Base-by-base conservation (phyloP, 2,888 invertebrate genomes). In the Drosophila longiperda region DNA sequence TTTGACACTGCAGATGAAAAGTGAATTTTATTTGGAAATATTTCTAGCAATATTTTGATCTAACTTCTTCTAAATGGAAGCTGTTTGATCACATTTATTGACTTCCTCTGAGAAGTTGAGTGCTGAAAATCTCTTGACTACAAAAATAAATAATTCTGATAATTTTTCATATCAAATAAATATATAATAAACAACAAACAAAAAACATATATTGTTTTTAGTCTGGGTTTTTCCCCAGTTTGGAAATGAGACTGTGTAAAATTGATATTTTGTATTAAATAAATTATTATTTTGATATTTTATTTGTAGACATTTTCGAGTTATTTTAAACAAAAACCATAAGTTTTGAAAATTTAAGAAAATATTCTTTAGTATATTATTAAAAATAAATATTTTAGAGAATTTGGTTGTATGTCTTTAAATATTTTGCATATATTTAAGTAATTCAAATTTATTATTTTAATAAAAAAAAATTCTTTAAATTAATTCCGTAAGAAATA, bases 191-290 rank as follows among this genome's bases (percentile, higher is more conserved):
- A 20, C 20, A 23, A 1, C 15, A 23, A 8, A 1, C 9, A n/a
- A 7, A 20, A 7, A 1, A 0, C 2, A 12, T 0, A 15, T 45
- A 1, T 20, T 45, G 20, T 3, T 45, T 20, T 7, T 0, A 12
- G 20, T 20, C 1, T 23, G 8, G 2, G 15, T 8, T 45, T 45
- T 15, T 15, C 8, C 0, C 15, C 23, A 23, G 20, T 8, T 45
- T 45, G 20, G 20, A 45, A 7, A 7, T 3, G 36, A 7, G 17
- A 1, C 38, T 38, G 17, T 17, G 2, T 7, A 17, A 6, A 36
- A 36, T 36, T 17, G 17, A 17, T 38, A 0, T 42, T 42, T 42
- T 42, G 2, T 11, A 6, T 12, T 12, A 20, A 40, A 9, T 9
- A 40, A 17, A 17, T 8, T n/a, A 9, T 4, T n/a, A 40, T 17